Conservation (phyloP, 2,797 vertebrate species). For the Micromesistius poutassou region DNA sequence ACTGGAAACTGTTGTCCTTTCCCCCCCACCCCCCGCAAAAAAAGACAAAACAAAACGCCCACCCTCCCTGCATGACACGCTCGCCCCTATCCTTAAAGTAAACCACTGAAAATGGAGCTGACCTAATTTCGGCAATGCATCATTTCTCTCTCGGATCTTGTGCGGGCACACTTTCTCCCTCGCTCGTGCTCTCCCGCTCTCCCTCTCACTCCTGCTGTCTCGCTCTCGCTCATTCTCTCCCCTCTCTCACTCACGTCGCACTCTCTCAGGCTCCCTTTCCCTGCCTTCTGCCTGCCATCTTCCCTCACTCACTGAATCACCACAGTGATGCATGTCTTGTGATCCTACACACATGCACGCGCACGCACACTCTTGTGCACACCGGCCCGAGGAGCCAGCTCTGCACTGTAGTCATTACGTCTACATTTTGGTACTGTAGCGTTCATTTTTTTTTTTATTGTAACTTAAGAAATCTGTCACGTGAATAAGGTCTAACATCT, state of each 20-base stretch:
- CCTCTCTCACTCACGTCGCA: slow-evolving; percentile 23
- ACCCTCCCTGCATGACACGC: slow-evolving; percentile 53
- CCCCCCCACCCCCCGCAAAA: neutral
- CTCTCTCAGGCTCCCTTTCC: slow-evolving; percentile 33
- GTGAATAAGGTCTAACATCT: neutral
- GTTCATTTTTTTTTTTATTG: neutral
- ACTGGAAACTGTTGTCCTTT: slow-evolving; percentile 26
- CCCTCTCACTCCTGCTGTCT: slow-evolving; percentile 38
- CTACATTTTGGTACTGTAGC: neutral
- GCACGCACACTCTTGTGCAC: neutral
- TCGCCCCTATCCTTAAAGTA: slow-evolving; percentile 59
- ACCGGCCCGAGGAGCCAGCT: neutral
- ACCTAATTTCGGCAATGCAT: slow-evolving; percentile 68
- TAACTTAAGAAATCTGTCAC: neutral
- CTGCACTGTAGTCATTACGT: neutral
- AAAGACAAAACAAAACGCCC: slow-evolving; percentile 2
- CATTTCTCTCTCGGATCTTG: slow-evolving; percentile 22
- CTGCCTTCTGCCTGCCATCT: slow-evolving; percentile 57
- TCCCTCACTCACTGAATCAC: slow-evolving; percentile 73
- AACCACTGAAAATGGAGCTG: slow-evolving; percentile 69
- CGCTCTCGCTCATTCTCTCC: slow-evolving; percentile 41
- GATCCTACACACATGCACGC: neutral
- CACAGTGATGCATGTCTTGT: slow-evolving; percentile 60
- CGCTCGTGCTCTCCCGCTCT: slow-evolving; percentile 23
- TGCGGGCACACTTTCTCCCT: slow-evolving; percentile 47